phyloP scores from a whole-genome alignment of 2,113 vertebrate species.

The Sula dactylatra region DNA sequence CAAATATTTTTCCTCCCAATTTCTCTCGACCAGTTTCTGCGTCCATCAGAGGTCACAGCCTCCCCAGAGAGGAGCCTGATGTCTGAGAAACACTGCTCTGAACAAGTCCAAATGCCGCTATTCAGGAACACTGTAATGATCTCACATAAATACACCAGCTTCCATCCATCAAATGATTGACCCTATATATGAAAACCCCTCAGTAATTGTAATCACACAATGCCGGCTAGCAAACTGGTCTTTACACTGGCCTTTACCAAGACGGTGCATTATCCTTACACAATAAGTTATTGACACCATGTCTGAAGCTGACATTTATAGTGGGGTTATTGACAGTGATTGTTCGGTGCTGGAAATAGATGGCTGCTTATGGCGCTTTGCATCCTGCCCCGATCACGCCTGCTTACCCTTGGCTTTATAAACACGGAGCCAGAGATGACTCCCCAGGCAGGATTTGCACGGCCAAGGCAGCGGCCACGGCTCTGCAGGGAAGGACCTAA shows the following conservation, averaged over 20 bases:
- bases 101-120: rapidly evolving
- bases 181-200: neutral
- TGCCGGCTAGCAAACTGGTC: neutral
- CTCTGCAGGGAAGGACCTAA: neutral
- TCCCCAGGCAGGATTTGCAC: neutral
- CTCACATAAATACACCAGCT: neutral
- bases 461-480: rapidly evolving
- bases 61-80: neutral
- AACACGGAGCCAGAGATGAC: rapidly evolving
- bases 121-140: neutral
- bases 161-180: neutral
- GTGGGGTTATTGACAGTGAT: neutral
- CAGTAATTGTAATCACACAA: neutral
- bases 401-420: neutral
- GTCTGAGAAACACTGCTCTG: neutral
- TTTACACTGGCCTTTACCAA: neutral
- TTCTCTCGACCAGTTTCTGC: neutral
- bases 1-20: neutral
- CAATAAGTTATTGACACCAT: neutral
- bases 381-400: neutral
- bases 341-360: neutral
- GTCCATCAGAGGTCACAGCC: neutral
- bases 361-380: neutral
- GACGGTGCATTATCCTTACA: neutral
- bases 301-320: neutral